These are phyloP conservation scores for Sebastiscus albofasciatus DNA, from an alignment of 2,797 vertebrate genomes.

Conservation along the genomic window DNA sequence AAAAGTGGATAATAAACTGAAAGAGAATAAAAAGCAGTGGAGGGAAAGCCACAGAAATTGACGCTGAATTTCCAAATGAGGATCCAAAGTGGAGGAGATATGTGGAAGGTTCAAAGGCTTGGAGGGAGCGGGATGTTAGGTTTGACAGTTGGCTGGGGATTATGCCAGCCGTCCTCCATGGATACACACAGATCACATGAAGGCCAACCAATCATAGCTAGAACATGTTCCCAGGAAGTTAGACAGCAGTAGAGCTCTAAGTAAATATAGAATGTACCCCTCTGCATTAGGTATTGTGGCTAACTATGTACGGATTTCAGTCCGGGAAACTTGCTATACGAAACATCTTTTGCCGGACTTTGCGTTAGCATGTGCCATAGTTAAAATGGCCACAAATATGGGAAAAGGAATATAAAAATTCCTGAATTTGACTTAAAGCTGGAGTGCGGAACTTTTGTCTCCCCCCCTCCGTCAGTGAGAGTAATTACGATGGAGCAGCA, in stretches of 20 bases:
- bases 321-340: neutral
- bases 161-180: slow-evolving; percentile 38
- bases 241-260: neutral
- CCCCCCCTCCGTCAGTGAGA: no score
- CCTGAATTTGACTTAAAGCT: neutral
- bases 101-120: slow-evolving; percentile 43
- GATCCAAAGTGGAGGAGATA: slow-evolving; percentile 57
- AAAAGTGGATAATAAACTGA: slow-evolving; percentile 27
- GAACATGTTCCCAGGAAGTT: slow-evolving; percentile 19
- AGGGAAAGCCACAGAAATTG: slow-evolving; percentile 16
- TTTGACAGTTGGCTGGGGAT: slow-evolving; percentile 62
- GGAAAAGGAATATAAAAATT: neutral
- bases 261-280: neutral
- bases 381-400: neutral
- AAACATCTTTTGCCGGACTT: neutral
- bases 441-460: no score
- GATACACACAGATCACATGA: slow-evolving; percentile 34
- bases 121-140: slow-evolving; percentile 19
- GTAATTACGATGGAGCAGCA: no score
- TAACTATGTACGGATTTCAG: neutral
- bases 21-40: neutral
- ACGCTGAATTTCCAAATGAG: slow-evolving; percentile 59
- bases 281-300: neutral
- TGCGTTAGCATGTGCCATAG: neutral
- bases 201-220: slow-evolving; percentile 36